Evolutionary conservation across 2,113 vertebrate genomes (phyloP).

Genomic region (Baryphthengus martii): DNA sequence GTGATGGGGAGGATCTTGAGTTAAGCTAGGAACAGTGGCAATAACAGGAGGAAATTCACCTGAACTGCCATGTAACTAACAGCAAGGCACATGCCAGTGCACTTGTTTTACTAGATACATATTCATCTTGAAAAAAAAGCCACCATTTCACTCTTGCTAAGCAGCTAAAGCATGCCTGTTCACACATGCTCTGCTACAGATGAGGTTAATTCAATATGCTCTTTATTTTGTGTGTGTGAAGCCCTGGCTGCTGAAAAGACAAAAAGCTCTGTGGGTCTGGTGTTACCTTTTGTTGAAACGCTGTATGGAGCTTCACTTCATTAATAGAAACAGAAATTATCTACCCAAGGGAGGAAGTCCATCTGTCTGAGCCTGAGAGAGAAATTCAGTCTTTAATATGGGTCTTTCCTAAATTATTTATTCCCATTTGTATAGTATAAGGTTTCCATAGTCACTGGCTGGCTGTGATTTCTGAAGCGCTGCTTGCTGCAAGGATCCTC

Average conservation of each 20-base stretch:
- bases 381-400: conserved; percentile 3
- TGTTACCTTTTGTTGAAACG: neutral
- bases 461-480: neutral
- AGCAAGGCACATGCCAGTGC: neutral
- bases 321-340: conserved; percentile 4
- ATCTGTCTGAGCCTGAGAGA: neutral
- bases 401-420: conserved; percentile 29
- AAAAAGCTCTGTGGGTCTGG: neutral
- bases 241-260: neutral
- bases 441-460: conserved; percentile 1
- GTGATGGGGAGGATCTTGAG: neutral
- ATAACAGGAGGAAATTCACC: neutral
- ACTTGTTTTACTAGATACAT: neutral
- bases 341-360: neutral
- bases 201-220: neutral
- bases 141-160: neutral
- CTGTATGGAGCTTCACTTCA: neutral
- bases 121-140: neutral
- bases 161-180: neutral
- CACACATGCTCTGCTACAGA: neutral
- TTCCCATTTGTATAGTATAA: neutral
- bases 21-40: fast-evolving
- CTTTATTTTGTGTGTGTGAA: neutral
- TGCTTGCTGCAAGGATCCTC: neutral
- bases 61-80: neutral